A percentile compares a stretch with the other conserved stretches of the same genome.
phyloP scores from a whole-genome alignment of 2,797 vertebrate species.

The Streptopelia turtur region DNA sequence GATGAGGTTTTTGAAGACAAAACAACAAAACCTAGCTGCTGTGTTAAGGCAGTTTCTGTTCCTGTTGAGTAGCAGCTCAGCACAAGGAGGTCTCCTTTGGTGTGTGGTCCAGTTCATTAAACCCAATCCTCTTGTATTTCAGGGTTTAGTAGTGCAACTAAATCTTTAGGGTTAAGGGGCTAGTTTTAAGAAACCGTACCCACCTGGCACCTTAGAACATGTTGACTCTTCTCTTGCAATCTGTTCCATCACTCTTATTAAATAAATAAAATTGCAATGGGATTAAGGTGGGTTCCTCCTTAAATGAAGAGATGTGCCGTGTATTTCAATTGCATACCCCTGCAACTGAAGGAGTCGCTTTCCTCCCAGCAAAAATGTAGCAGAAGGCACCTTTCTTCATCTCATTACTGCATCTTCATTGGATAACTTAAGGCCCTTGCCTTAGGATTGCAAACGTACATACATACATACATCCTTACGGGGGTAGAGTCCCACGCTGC shows the following conservation, averaged over 20 bases:
- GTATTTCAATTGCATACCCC: not conserved
- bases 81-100: constrained; percentile 68
- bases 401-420: constrained; percentile 10
- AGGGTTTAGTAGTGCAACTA: constrained; percentile 69
- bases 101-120: constrained; percentile 53
- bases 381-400: constrained; percentile 70
- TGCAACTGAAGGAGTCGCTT: constrained; percentile 3
- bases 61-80: constrained; percentile 65
- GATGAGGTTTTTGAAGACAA: constrained; percentile 8
- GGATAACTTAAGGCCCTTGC: constrained; percentile 1
- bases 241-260: not conserved
- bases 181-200: constrained; percentile 33
- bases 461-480: not conserved
- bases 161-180: constrained; percentile 32
- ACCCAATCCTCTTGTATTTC: constrained; percentile 36
- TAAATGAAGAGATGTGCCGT: not conserved
- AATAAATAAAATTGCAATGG: not conserved
- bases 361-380: not conserved
- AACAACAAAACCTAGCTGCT: constrained; percentile 50
- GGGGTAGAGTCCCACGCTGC: not conserved
- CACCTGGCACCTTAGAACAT: not conserved
- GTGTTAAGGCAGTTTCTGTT: constrained; percentile 70
- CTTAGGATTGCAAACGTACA: not conserved
- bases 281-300: constrained; percentile 17
- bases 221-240: not conserved